Base-by-base conservation (phyloP, 2,888 invertebrate species). In the Scaptomyza caliginosa region DNA sequence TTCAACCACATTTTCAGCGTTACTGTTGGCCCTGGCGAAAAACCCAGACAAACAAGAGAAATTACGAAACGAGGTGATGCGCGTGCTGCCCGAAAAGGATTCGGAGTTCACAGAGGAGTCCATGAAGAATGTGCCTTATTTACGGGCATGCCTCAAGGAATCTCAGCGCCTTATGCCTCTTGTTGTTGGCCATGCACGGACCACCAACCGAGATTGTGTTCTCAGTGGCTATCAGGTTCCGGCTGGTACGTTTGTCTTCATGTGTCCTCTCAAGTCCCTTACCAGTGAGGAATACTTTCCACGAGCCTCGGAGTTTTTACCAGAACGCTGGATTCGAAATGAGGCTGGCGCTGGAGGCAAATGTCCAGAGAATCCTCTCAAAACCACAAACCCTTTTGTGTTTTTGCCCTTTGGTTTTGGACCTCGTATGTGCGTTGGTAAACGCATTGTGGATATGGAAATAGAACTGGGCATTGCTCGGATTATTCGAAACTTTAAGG, bases 61-160 rank as follows among this genome's bases (percentile, higher is more conserved):
- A 72, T 90, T 96, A 2, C 92, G 94, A 16, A 89, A 93, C 49
- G 95, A 96, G 89, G 81, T 94, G 2, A 68, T 89, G 6, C 88
- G 88, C 0, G 88, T 92, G 8, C 70, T 93, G 23, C 92, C 92
- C 0, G 52, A 89, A 0, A 92, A 91, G 63, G 84, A 91, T 39
- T 90, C 92, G 0, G 89, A 89, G 11, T 85, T 94, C 19, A 93
- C 92, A 0, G 88, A 91, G 8, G 89, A 90, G 0, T 89, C 92
- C 46, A 88, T 93, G 50, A 91, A 91, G 19, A 90, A 92, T 55
- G 91, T 93, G 52, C 92, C 93, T 0, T 96, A 95, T 86, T 86
- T 96, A 17, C 94, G 93, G 58, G 96, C 95, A 0, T 95, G 95
- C 79, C 92, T 96, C 17, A 96, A 95, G 85, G 96, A 96, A 89